Conservation (phyloP, 2,888 invertebrate genomes). For the Limenitis camilla region DNA sequence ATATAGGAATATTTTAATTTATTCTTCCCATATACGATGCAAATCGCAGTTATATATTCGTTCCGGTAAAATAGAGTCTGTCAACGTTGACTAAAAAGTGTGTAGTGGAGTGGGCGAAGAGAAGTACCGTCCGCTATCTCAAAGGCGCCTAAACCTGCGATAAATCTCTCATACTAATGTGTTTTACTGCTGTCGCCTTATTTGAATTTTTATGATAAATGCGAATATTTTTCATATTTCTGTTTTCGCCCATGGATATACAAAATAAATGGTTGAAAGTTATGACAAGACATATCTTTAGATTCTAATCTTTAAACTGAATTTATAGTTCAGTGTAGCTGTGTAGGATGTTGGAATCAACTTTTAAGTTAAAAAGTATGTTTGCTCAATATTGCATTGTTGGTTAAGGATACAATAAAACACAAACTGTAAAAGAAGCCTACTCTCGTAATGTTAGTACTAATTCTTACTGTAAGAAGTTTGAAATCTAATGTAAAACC, state of each 20-base stretch:
- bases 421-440: too few species aligned
- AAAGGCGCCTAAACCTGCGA: constrained; percentile 9
- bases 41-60: background rate
- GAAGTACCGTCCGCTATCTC: constrained; percentile 14
- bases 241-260: constrained; percentile 7
- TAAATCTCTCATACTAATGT: constrained; percentile 7
- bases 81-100: constrained; percentile 16
- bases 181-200: constrained; percentile 12
- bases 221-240: constrained; percentile 4
- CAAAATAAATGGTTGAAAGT: background rate
- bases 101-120: constrained; percentile 9
- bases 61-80: constrained; percentile 15
- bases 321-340: constrained; percentile 1
- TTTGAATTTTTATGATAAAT: constrained; percentile 6
- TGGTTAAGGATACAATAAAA: background rate
- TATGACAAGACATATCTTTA: too few species aligned
- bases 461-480: too few species aligned
- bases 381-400: background rate
- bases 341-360: background rate
- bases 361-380: constrained; percentile 2
- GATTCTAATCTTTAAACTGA: background rate
- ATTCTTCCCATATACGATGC: background rate
- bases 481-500: too few species aligned
- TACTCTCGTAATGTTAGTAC: too few species aligned
- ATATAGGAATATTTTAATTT: background rate